Conservation (phyloP, 2,888 invertebrate genomes). For the Calliopum simillimum region DNA sequence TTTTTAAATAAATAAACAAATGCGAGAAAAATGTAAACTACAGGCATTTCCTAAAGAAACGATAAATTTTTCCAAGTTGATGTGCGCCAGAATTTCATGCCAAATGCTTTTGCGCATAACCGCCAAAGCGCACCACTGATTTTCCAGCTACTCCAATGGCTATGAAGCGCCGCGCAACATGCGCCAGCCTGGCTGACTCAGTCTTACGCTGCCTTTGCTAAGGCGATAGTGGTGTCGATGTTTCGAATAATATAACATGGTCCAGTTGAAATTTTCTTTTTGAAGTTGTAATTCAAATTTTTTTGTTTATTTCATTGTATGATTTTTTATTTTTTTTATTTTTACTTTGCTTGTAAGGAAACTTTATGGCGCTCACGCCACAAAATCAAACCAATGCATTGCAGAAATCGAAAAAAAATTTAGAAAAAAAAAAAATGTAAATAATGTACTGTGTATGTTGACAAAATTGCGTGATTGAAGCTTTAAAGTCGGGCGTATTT, state of each 20-base stretch:
- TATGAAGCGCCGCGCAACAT: too few species aligned
- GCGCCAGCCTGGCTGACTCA: neutral
- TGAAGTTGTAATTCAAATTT: constrained; percentile 26
- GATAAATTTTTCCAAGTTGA: neutral
- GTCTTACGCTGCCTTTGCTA: neutral
- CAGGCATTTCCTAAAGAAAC: constrained; percentile 2
- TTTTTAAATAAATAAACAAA: constrained; percentile 25
- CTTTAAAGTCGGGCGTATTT: too few species aligned
- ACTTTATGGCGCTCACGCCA: constrained; percentile 36
- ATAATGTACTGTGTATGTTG: too few species aligned
- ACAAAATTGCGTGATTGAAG: too few species aligned
- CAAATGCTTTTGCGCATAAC: neutral
- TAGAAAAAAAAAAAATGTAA: too few species aligned
- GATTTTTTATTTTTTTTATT: constrained; percentile 6
- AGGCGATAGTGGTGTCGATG: neutral
- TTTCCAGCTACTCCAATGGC: neutral
- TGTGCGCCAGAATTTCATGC: constrained; percentile 5
- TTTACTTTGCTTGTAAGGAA: constrained; percentile 15
- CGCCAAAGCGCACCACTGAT: neutral
- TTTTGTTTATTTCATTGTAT: constrained; percentile 16
- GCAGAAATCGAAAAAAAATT: too few species aligned
- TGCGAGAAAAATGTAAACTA: constrained; percentile 18
- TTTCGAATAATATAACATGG: constrained; percentile 29
- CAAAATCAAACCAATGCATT: constrained; percentile 13
- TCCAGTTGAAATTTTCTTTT: constrained; percentile 41